Evolutionary conservation across 35 echinoderm and acorn worm genomes (phyloP).

Genomic region (Apostichopus japonicus): DNA sequence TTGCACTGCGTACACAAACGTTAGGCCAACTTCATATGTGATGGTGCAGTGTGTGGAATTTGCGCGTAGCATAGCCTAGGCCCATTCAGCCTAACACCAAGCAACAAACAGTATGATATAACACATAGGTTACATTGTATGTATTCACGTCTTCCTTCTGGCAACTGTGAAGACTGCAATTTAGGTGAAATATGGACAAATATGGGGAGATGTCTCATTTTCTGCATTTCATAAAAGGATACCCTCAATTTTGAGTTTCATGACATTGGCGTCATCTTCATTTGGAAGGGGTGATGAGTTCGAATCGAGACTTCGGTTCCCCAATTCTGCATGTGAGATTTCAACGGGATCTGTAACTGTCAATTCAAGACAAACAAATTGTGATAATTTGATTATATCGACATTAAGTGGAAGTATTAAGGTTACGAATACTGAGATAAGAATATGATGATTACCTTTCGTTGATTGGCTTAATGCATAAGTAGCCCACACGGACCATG

Average conservation of each 20-base stretch:
- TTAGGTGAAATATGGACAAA: slow-evolving; percentile 8
- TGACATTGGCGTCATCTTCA: slow-evolving; percentile 73
- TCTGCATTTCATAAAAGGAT: slow-evolving; percentile 73
- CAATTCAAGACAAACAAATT: slow-evolving; percentile 63
- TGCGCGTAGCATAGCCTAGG: not conserved
- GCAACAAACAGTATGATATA: not conserved
- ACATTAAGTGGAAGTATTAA: slow-evolving; percentile 27
- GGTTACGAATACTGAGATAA: slow-evolving; percentile 36
- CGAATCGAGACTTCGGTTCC: slow-evolving; percentile 46
- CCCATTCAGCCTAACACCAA: slow-evolving; percentile 26
- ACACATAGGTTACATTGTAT: slow-evolving; percentile 16
- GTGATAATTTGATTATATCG: slow-evolving; percentile 35
- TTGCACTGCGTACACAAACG: no score
- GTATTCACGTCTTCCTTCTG: not conserved
- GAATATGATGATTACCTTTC: slow-evolving; percentile 42
- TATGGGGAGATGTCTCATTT: slow-evolving; percentile 1
- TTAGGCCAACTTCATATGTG: no score
- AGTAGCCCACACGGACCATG: slow-evolving; percentile 88
- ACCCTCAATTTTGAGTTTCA: slow-evolving; percentile 94
- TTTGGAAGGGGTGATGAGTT: slow-evolving; percentile 10
- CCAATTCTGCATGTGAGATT: slow-evolving; percentile 53
- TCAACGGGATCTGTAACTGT: slow-evolving; percentile 59
- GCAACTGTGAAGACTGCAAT: slow-evolving; percentile 1
- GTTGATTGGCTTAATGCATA: slow-evolving; percentile 52
- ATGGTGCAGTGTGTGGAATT: no score